Conservation (phyloP, 2,888 invertebrate genomes). For the Odontomyia ornata region DNA sequence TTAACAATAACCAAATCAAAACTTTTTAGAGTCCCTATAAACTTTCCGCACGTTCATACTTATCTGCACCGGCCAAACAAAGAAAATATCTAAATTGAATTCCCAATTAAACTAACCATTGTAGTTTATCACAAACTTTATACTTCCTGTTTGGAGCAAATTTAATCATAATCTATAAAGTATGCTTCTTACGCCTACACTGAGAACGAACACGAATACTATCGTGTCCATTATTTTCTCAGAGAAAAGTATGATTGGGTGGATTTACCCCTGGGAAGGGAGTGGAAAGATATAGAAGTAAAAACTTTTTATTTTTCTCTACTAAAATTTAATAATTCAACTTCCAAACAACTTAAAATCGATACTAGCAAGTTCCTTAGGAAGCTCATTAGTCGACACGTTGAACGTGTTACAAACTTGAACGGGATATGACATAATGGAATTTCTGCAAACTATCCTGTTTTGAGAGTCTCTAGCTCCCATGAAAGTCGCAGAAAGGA, state of each 20-base stretch:
- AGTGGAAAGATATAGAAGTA: neutral
- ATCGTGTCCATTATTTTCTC: neutral
- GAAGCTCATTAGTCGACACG: conserved; percentile 48
- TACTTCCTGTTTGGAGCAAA: neutral
- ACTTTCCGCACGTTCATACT: neutral
- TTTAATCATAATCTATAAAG: neutral
- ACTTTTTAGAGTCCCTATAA: no score
- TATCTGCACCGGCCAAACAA: neutral
- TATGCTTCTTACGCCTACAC: neutral
- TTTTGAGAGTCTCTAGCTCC: neutral
- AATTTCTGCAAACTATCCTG: conserved; percentile 30
- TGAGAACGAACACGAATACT: neutral
- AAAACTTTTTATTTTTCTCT: conserved; percentile 1
- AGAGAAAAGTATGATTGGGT: no score
- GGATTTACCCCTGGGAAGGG: no score
- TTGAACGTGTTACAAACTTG: conserved; percentile 46
- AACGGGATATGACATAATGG: conserved; percentile 46
- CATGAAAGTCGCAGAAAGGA: neutral
- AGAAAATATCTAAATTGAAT: conserved; percentile 4
- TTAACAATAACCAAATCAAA: no score
- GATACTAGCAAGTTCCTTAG: conserved; percentile 5
- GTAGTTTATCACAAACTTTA: conserved; percentile 22
- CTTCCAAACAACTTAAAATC: conserved; percentile 35
- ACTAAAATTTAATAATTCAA: conserved; percentile 41
- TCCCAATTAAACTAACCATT: conserved; percentile 1